Evolutionary conservation across 2,888 invertebrate genomes (phyloP), one percentile per base, ranked within the genome.

Genomic region (Dexiosoma caninum): DNA sequence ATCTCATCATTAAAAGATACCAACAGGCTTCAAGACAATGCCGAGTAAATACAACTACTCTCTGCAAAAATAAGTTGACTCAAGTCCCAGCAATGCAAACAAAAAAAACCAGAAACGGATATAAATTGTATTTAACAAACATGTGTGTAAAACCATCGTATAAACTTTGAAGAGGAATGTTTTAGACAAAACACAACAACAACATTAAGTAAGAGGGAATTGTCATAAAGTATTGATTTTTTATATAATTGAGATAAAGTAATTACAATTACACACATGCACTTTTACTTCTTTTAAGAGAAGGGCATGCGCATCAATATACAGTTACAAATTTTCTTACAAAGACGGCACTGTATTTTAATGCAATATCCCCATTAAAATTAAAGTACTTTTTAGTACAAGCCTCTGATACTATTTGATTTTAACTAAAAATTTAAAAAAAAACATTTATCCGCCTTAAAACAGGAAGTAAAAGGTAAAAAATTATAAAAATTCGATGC

Each of bases 151-250:
- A 27, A 51, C 21, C 42, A 49, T 42, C 19, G 57, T 49, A 40
- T 51, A 35, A 79, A 69, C 42, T 32, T 32, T 53, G 10, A 74
- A 55, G 23, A 78, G 46, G 42, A 40, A 57, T 49, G 19, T 27
- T 40, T 46, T 72, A 64, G 14, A 57, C 14, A 70, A 53, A 62
- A 23, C 64, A 69, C 10, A 67, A 57, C 14, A 53, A 46, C 19
- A 37, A 42, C 23, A 64, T 64, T 40, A 46, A 55, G 23, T 59
- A 59, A 57, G 35, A 57, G 37, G 67, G 62, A 62, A 69, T 72
- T 72, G 72, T 64, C 55, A 72, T 72, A 69, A 77, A 77, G 35
- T 81, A 81, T 81, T 77, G 81, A 81, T 81, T 81, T 80, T 76
- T 60, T 77, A 70, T 67, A 51, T 75, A 75, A 75, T 64, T 76